A percentile compares a stretch with the other conserved stretches of the same genome.
Conservation (phyloP, 2,797 vertebrate species). For the Rallus crepitans region DNA sequence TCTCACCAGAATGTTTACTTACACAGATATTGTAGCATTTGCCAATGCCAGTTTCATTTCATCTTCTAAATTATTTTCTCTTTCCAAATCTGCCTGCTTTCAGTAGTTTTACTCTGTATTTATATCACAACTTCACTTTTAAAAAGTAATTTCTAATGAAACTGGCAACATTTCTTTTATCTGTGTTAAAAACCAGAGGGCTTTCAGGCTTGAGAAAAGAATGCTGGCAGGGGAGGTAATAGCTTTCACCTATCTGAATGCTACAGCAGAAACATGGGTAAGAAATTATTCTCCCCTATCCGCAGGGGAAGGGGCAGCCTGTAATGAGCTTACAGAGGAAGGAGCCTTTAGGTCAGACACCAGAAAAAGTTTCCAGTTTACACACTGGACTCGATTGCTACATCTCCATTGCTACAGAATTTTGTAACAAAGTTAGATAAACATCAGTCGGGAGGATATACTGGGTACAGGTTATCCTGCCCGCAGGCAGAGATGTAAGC, state of each 20-base stretch:
- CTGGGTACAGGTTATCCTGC: not conserved
- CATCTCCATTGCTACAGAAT: not conserved
- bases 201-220: not conserved
- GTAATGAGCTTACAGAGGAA: not conserved
- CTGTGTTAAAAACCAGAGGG: not conserved
- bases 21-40: not conserved
- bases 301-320: not conserved
- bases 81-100: not conserved
- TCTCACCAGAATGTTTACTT: not conserved
- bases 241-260: not conserved
- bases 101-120: not conserved
- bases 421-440: not conserved
- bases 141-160: not conserved
- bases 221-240: not conserved
- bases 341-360: not conserved
- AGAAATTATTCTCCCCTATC: not conserved
- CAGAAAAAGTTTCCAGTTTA: not conserved
- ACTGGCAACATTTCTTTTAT: not conserved
- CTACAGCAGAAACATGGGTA: accelerated
- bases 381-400: not conserved
- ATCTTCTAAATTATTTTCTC: not conserved
- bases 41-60: not conserved
- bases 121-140: not conserved
- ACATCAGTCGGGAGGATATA: not conserved
- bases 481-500: not conserved